phyloP scores from a whole-genome alignment of 2,113 vertebrate genomes.

The Peromyscus californicus region DNA sequence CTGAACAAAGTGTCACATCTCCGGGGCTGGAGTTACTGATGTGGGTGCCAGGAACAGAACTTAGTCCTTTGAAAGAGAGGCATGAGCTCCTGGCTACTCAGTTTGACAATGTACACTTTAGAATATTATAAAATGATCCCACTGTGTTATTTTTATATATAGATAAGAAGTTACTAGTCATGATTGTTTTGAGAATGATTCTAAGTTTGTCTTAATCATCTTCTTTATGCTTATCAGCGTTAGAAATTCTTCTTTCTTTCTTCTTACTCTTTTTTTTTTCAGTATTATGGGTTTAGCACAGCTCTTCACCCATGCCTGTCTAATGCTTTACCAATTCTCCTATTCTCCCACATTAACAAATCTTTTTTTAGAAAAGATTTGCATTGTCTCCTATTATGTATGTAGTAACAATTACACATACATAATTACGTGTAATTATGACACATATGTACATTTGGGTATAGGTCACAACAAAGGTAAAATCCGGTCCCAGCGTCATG shows the following conservation, averaged over 20 bases:
- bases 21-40: background rate
- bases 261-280: background rate
- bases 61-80: background rate
- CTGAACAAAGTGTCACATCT: background rate
- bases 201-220: background rate
- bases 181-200: conserved; percentile 20
- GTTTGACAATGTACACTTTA: background rate
- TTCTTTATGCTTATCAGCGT: conserved; percentile 45
- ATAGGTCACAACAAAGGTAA: background rate
- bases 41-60: background rate
- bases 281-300: background rate
- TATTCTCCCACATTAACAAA: background rate
- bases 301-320: background rate
- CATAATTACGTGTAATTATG: background rate
- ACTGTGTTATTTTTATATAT: background rate
- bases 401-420: conserved; percentile 17
- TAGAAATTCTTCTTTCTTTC: background rate
- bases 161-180: background rate
- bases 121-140: background rate
- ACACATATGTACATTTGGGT: background rate
- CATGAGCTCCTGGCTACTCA: background rate
- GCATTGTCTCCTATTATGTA: conserved; percentile 6
- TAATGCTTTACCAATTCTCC: too few species aligned
- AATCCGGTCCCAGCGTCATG: background rate
- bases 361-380: background rate